Evolutionary conservation across 2,888 invertebrate species (phyloP), one percentile per base, ranked within the genome.

Genomic region (Shargacucullia verbasci): DNA sequence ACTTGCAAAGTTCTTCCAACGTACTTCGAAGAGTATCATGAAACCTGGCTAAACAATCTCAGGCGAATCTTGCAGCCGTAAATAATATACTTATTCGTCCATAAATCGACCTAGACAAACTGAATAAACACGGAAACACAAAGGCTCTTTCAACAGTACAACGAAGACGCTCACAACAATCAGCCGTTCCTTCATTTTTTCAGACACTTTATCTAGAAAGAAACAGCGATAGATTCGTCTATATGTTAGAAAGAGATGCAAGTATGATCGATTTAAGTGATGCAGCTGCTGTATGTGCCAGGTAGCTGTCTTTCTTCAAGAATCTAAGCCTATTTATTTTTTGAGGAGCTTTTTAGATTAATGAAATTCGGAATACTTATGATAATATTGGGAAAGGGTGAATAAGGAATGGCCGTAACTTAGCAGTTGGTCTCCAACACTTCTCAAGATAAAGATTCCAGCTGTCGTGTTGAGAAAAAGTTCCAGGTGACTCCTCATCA

Each of bases 251-350:
- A 60, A 64, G 79, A 76, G 88, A 90, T 35, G 72, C 15, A 72
- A 53, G 49, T 67, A 70, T 76, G 84, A 90, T 90, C 89, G 89
- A 84, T 88, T 89, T 89, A 87, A 90, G 70, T 82, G 70, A 75
- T 69, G 83, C 93, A 92, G 92, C 93, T 92, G 93, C 85, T 81
- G 76, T 70, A 71, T 82, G 78, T 79, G 61, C 80, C 87, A 92
- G 92, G 92, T 92, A 93, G 90, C 80, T 58, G 74, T 75, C 75
- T 78, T 79, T 80, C 72, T 80, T 62, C 74, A 77, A 82, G 85
- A 86, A 83, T 81, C 84, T 83, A 79, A 83, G 83, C 72, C 85
- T 83, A 82, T 85, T 83, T 81, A 81, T 81, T 81, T 85, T 82
- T 87, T 80, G 65, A 70, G 73, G 57, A 57, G 58, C 67, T 83